Percentiles rank a stretch among this genome's conserved stretches.
phyloP scores from a whole-genome alignment of 1,140 invertebrate genomes.

The Rhyzopertha dominica region DNA sequence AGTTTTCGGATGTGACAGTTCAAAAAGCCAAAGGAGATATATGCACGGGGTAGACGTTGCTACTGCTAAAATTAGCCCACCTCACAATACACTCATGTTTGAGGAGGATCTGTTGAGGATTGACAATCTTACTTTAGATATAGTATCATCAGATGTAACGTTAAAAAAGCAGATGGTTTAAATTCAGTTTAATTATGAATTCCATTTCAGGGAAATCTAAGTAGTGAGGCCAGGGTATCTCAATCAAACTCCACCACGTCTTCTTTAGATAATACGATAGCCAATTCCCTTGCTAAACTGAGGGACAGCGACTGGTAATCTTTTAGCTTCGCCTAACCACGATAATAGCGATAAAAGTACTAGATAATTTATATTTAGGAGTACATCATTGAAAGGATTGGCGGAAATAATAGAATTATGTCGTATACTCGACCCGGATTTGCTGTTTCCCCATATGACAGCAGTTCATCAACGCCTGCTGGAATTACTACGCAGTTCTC shows the following conservation, averaged over 20 bases:
- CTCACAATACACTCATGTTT: not conserved
- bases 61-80: slow-evolving; percentile 5
- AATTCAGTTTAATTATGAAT: too few relatives aligned
- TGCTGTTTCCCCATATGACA: slow-evolving; percentile 39
- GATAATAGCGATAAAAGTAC: not conserved
- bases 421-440: slow-evolving; percentile 19
- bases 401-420: slow-evolving; percentile 39
- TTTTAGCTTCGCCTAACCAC: not conserved
- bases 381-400: slow-evolving; percentile 29
- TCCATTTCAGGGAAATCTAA: too few relatives aligned
- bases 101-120: slow-evolving; percentile 11
- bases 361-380: slow-evolving; percentile 22
- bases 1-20: slow-evolving; percentile 6
- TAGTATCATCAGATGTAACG: slow-evolving; percentile 9
- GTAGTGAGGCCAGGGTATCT: too few relatives aligned
- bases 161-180: too few relatives aligned
- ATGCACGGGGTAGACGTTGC: not conserved
- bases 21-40: slow-evolving; percentile 1
- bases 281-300: too few relatives aligned
- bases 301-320: slow-evolving; percentile 32
- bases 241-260: too few relatives aligned
- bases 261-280: too few relatives aligned
- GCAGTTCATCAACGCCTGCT: slow-evolving; percentile 40
- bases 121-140: slow-evolving; percentile 9
- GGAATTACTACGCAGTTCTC: slow-evolving; percentile 36